These are phyloP conservation scores for Petroica traversi DNA, from an alignment of 2,113 vertebrate genomes.

Conservation along the genomic window DNA sequence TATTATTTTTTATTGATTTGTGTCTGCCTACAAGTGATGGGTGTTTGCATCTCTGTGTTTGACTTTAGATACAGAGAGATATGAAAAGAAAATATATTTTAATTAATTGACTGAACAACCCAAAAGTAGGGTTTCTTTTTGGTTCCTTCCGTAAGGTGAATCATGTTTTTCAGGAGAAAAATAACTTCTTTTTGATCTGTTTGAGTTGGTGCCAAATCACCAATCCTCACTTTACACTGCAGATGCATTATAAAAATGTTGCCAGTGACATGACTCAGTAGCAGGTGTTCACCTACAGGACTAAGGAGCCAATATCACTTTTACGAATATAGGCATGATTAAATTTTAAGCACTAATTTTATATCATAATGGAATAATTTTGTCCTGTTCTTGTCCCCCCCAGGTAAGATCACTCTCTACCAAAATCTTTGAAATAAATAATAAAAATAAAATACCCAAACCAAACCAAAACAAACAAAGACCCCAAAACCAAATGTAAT, in stretches of 20 bases:
- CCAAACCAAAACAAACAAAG: neutral
- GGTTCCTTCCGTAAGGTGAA: neutral
- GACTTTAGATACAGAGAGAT: neutral
- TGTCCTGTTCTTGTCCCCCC: neutral
- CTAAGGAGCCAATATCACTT: neutral
- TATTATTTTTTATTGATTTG: neutral
- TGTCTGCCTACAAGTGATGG: neutral
- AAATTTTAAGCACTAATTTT: neutral
- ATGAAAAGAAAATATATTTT: neutral
- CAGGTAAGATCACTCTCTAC: neutral
- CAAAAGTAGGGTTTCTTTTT: neutral
- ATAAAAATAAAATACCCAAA: neutral
- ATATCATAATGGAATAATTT: neutral
- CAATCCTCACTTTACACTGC: neutral
- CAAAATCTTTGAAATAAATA: neutral
- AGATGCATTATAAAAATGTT: neutral
- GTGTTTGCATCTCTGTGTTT: neutral
- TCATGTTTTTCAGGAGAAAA: neutral
- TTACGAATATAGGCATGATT: neutral
- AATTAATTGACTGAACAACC: neutral
- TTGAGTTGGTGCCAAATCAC: neutral
- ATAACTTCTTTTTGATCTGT: neutral
- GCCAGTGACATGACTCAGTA: neutral
- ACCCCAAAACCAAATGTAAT: neutral
- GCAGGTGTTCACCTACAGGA: neutral